Evolutionary conservation across 2,113 vertebrate genomes (phyloP), one percentile per base, ranked within the genome.

Genomic region (Sporophila hypoxantha): DNA sequence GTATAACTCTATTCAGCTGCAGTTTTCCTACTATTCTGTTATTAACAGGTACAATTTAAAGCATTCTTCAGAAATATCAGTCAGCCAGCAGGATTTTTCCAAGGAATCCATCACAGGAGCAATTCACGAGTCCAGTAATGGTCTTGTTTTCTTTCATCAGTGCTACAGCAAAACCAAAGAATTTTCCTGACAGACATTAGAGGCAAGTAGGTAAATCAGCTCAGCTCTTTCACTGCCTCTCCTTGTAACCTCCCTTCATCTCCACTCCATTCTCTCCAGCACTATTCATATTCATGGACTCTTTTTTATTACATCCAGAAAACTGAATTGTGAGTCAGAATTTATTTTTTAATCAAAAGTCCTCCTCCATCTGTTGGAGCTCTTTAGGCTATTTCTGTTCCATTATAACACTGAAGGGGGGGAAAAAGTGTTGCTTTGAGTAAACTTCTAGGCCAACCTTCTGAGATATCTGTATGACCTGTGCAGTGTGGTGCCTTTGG

Each of bases 301-400:
- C 46, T 13, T 39, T 80, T 64, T 77, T 74, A 82, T 93, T 88
- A 80, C 78, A 59, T 44, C 76, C 59, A 80, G 55, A 88, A 94
- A 90, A 88, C 76, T 15, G 64, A 92, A 60, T 83, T 47, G 70
- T 92, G 91, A 89, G 67, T 93, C 91, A 93, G 80, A 84, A 86
- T 87, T 82, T 89, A 56, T 87, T 93, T 91, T 95, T 91, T 92
- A 93, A 92, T 91, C 85, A 92, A 60, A 94, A 94, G 87, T 67
- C 62, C 64, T 88, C 93, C 66, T 92, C 82, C 74, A 77, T 90
- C 84, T 88, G 76, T 70, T 76, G 62, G 77, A 85, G 66, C 52
- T 88, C 76, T 91, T 65, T 39, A 60, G 81, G 59, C 62, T 90
- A 88, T 93, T 94, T 92, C 87, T 88, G 85, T 64, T 86, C 59